Conservation (phyloP, 2,888 invertebrate species). For the Tryphoninae sp. region DNA sequence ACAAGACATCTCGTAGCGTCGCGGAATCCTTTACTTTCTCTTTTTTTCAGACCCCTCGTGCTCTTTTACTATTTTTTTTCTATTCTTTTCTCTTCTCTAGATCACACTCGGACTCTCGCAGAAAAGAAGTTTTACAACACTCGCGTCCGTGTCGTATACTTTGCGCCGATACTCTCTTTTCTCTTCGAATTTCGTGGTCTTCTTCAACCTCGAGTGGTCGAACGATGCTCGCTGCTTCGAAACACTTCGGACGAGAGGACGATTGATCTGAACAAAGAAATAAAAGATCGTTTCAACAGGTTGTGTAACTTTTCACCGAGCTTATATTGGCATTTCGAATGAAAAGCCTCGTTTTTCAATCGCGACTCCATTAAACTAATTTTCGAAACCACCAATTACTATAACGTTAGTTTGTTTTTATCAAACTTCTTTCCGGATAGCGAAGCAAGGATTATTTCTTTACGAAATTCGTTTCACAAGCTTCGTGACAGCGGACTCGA, state of each 20-base stretch:
- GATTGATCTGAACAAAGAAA: constrained; percentile 40
- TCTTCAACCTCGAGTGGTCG: not conserved
- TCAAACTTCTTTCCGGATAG: not conserved
- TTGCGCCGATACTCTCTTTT: constrained; percentile 1
- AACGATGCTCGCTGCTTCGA: not conserved
- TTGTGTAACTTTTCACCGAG: not conserved
- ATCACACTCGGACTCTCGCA: constrained; percentile 26
- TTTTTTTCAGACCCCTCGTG: not conserved
- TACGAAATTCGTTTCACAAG: not conserved
- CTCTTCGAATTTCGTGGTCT: constrained; percentile 2
- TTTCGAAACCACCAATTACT: not conserved
- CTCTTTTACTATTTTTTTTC: not conserved
- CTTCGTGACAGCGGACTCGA: constrained; percentile 1
- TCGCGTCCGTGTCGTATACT: constrained; percentile 1
- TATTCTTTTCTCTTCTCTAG: not conserved
- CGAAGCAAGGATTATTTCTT: not conserved
- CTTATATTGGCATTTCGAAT: not conserved
- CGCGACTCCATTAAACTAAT: not conserved
- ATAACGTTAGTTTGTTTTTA: not conserved
- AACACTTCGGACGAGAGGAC: not conserved
- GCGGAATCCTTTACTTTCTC: not conserved
- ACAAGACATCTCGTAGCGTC: constrained; percentile 29
- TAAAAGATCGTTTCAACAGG: not conserved
- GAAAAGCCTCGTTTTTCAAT: not conserved
- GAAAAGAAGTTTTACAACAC: not conserved